Evolutionary conservation across 2,888 invertebrate species (phyloP), one percentile per base, ranked within the genome.

Genomic region (Synergus umbraculus): DNA sequence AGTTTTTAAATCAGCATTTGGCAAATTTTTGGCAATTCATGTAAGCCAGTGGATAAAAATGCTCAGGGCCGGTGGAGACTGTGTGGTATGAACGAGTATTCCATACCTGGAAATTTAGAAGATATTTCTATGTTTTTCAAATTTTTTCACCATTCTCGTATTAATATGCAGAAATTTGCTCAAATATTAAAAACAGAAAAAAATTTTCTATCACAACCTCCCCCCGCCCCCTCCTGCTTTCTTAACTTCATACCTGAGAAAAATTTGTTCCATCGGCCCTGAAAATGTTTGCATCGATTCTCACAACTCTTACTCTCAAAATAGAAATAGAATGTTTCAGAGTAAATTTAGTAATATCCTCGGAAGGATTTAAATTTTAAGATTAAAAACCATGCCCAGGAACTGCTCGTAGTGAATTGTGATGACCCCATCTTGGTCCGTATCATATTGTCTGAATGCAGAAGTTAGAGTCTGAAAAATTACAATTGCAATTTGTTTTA

Each of bases 351-450:
- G 67, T 64, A 15, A 12, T 9, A 8, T 37, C 37, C 10, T 15
- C 37, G n/a, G 10, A 4, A 8, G n/a, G 4, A 69, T 29, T 93
- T 93, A 95, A 83, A 96, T 94, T 93, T 96, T 96, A 76, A 97
- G 92, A 88, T 95, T 95, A 90, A 97, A 96, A 44, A 98, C 98
- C 96, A 98, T 97, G 88, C 96, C 96, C 80, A 99, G 94, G 92
- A 99, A 99, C 91, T 98, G 98, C 93, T 99, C 98, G 90, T 98
- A 99, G 88, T 97, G 96, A 88, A 99, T 97, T 78, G 97, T 97
- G 85, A 99, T 98, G 79, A 97, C 95, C n/a, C 98, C 98, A 93
- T 98, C 97, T 93, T 97, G 96, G 91, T 98, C 97, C 0, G 97
- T 97, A 92, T 99, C 99, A 89, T 95, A 95, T 85, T 96, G 96